Conservation (phyloP, 2,888 invertebrate species). For the Drosophila nigritarsus region DNA sequence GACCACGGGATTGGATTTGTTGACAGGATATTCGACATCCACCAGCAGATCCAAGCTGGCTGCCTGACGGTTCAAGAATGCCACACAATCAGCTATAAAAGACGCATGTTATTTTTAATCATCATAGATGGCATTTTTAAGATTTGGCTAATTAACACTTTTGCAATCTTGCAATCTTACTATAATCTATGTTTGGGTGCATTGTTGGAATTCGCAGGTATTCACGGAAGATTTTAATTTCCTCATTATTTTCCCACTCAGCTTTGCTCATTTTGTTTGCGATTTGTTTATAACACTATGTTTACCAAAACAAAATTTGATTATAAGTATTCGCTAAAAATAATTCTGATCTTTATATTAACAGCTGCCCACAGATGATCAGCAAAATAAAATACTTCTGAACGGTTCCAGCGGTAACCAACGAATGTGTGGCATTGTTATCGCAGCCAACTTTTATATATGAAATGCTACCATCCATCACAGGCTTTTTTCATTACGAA, state of each 20-base stretch:
- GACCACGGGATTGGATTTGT: slow-evolving; percentile 90
- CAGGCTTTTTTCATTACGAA: slow-evolving; percentile 15
- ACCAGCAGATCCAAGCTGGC: slow-evolving; percentile 88
- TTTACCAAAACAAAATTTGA: neutral
- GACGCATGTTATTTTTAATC: slow-evolving; percentile 7
- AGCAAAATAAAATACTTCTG: slow-evolving; percentile 8
- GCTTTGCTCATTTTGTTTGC: slow-evolving; percentile 44
- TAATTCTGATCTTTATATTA: neutral
- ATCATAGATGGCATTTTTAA: neutral
- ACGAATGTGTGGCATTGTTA: slow-evolving; percentile 29
- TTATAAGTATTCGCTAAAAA: slow-evolving; percentile 3
- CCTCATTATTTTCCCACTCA: slow-evolving; percentile 86
- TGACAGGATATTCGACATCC: slow-evolving; percentile 86
- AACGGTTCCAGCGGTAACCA: slow-evolving; percentile 18
- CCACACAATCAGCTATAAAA: slow-evolving; percentile 86
- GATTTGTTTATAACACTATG: slow-evolving; percentile 1
- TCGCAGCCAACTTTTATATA: slow-evolving; percentile 32
- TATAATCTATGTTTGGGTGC: slow-evolving; percentile 94
- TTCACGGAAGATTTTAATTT: slow-evolving; percentile 92
- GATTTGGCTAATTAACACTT: slow-evolving; percentile 5
- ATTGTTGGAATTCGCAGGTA: slow-evolving; percentile 95
- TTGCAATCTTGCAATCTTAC: slow-evolving; percentile 86
- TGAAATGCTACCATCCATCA: slow-evolving; percentile 15
- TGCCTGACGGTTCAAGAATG: slow-evolving; percentile 90
- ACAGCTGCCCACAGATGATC: neutral